Base-by-base conservation (phyloP, 2,797 vertebrate species). In the Enteromius argenteus region DNA sequence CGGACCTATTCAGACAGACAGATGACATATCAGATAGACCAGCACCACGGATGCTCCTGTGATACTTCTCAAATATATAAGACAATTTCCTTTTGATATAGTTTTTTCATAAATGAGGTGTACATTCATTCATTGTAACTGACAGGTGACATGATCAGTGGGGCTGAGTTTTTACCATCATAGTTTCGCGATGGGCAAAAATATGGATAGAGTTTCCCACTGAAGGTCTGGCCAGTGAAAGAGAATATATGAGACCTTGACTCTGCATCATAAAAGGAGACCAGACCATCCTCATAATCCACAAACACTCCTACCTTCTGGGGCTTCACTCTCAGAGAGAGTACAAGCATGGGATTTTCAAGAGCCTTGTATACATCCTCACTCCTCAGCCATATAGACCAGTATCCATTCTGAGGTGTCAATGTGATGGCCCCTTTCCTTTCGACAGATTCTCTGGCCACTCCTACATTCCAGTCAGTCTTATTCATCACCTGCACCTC, bases 341-440 rank as follows among this genome's bases (percentile, higher is more conserved):
- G 30, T 11, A 6, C 2, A 1, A 73, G 2, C 1, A 0, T 0
- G 7, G 23, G 0, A 10, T 8, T 3, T 49, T 0, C 69, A 73
- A 49, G 23, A 0, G 2, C 72, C 1, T 5, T 3, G 2, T 21
- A 53, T 74, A 14, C 14, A 21, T 74, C 5, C 0, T 0, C 27
- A 35, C 32, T 53, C 9, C 27, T 35, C 27, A 51, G 15, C 15
- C 42, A 32, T 74, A 53, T 13, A 32, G 23, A 11, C 72, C 30
- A 53, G 72, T 21, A 53, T 53, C 46, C 72, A n/a, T 17, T 0
- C 23, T 30, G 6, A 30, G 44, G 23, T 0, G 0, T 11, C 23
- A 30, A 44, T 46, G 23, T 73, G 3, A 73, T 51, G 1, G 0
- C 0, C 0, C 17, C 72, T 74, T 53, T 74, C 30, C 46, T 74